Conservation (phyloP, 2,797 vertebrate genomes). For the Rhinogobio ventralis region DNA sequence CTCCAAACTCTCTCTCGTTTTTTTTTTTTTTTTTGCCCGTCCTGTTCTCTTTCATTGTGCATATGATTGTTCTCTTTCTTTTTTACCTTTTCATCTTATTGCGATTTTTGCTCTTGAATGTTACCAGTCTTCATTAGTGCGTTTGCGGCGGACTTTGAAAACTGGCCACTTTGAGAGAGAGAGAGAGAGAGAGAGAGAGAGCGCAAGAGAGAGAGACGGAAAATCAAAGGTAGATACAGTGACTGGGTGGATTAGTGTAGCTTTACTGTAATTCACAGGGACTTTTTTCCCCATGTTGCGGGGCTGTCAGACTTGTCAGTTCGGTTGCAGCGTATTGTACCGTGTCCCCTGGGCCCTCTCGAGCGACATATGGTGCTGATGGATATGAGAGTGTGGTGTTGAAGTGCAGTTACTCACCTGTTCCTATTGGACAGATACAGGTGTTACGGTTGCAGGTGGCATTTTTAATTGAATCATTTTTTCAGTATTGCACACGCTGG, state of each 20-base stretch:
- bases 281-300: slow-evolving; percentile 2
- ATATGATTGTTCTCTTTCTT: slow-evolving; percentile 27
- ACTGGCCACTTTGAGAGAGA: slow-evolving; percentile 55
- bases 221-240: slow-evolving; percentile 1
- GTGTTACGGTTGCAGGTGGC: slow-evolving; percentile 37
- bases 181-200: background rate
- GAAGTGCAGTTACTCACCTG: slow-evolving; percentile 54
- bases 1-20: slow-evolving; percentile 57
- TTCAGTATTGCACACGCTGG: background rate
- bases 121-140: slow-evolving; percentile 72
- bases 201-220: background rate
- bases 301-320: slow-evolving; percentile 59
- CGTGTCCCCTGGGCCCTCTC: slow-evolving; percentile 40
- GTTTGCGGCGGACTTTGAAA: slow-evolving; percentile 77
- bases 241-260: slow-evolving; percentile 1
- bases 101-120: slow-evolving; percentile 5
- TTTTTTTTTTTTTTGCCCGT: slow-evolving; percentile 30
- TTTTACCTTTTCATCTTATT: slow-evolving; percentile 14
- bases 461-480: slow-evolving; percentile 23
- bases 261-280: slow-evolving; percentile 42
- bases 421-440: slow-evolving; percentile 47
- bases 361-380: slow-evolving; percentile 54
- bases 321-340: slow-evolving; percentile 44
- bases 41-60: slow-evolving; percentile 32
- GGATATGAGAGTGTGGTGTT: slow-evolving; percentile 40